Base-by-base conservation (phyloP, 1,140 invertebrate genomes). In the Nephila pilipes region DNA sequence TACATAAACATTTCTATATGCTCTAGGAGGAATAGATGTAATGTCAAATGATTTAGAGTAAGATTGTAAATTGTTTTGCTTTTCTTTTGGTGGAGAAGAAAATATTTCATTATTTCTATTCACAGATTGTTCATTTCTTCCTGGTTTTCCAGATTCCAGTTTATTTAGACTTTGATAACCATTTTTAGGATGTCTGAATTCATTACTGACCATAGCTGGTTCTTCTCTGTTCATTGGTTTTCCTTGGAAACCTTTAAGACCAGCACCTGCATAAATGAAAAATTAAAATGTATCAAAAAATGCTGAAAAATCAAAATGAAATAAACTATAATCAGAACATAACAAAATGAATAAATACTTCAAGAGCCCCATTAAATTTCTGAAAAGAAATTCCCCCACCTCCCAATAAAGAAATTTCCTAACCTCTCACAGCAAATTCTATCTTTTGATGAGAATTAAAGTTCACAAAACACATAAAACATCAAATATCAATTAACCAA, bases 1-100 rank as follows among this genome's bases (percentile, higher is more conserved):
- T 6, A 94, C 93, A 87, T 79, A 81, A 79, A 94, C 94, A 75
- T 94, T 80, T 58, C 87, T 93, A 60, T 57, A 94, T n/a, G 65
- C 92, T 54, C 69, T 90, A 36, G 25, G 54, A 36, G 93, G 69
- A 65, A 94, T 89, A 4, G 85, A 87, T n/a, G 32, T 87, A 14
- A 83, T 29, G 29, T 83, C 81, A 55, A 83, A 83, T 0, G 81
- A 57, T 5, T 60, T 32, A 22, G 20, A 22, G n/a, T 54, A 81
- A 2, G 80, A 81, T 4, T 22, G 80, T 22, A 8, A n/a, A 4
- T 46, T 8, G 10, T 54, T 55, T n/a, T 22, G 46, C 25, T 81
- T 38, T 3, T 46, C n/a, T 29, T 81, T 81, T 5, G 25, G 4
- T 22, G 79, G 38, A 14, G 80, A 81, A 32, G 69, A 75, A 36